Conservation (phyloP, 2,113 vertebrate species). For the Macroglossus sobrinus region DNA sequence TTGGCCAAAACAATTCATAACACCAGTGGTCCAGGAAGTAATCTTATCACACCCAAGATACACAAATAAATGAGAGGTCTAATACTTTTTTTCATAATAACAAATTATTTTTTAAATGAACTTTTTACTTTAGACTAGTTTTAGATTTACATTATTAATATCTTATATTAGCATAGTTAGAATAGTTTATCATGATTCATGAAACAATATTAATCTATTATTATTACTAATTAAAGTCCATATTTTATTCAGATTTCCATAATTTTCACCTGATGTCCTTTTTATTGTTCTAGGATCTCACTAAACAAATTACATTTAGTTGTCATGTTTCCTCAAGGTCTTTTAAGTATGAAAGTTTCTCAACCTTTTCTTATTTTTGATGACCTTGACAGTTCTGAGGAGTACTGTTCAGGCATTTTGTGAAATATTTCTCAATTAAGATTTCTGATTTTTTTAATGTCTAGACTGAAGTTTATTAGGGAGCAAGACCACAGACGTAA, state of each 20-base stretch:
- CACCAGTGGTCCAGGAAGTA: not conserved
- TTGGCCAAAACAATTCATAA: not conserved
- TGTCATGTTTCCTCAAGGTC: not conserved
- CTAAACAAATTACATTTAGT: not conserved
- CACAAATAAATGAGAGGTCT: not conserved
- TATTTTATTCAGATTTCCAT: not conserved
- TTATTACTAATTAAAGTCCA: not conserved
- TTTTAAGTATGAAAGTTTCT: not conserved
- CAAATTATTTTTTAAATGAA: not conserved
- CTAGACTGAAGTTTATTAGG: not conserved
- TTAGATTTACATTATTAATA: not conserved
- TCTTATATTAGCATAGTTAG: not conserved
- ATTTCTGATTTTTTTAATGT: not conserved
- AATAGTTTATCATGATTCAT: not conserved
- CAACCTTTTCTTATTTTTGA: not conserved
- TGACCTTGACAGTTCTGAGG: not conserved
- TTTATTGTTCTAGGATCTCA: not conserved
- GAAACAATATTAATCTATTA: not conserved
- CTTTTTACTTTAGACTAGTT: not conserved
- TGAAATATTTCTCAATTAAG: not conserved
- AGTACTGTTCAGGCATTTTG: not conserved
- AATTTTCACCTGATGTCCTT: not conserved
- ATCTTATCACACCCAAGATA: not conserved
- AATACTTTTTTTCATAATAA: not conserved
- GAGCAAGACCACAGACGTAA: not conserved